Evolutionary conservation across 2,113 vertebrate genomes (phyloP), one percentile per base, ranked within the genome.

Genomic region (Erpornis zantholeuca): DNA sequence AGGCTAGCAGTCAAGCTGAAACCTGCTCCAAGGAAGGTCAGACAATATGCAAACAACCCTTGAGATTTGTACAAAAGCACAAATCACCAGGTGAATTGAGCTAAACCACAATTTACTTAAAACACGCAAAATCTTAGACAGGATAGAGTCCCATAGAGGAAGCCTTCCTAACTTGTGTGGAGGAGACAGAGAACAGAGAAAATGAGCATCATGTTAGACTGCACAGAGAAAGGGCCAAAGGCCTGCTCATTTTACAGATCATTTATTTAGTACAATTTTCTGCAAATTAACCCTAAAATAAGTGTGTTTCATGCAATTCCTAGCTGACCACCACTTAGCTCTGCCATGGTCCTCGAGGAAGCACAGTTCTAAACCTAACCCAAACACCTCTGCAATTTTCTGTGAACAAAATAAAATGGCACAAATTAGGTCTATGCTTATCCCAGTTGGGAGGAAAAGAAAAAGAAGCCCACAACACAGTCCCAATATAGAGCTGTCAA

Each of bases 401-500:
- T 35, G 19, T 33, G 18, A 6, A 5, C 21, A 45, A 88, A 78
- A 60, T 56, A 38, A 80, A 76, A 64, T 2, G 11, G 28, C 33
- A 42, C 42, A 78, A 81, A 77, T 90, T 83, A 83, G 73, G 86
- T 76, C 19, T 31, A 6, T 20, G 57, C 54, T 85, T 64, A 76
- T n/a, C 42, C 72, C 27, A 16, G 36, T 4, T 36, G 53, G n/a
- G n/a, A 91, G 53, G 47, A 38, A 92, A 92, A 72, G 45, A 4
- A 68, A 82, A 82, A 89, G 78, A 65, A 79, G 3, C 3, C 40
- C 38, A 77, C 56, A 75, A 73, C 40, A 47, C 4, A 76, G 27
- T 29, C 81, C 25, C 54, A 88, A 57, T 40, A 44, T 1, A 92
- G 77, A 87, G 31, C 65, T 91, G 65, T 76, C 88, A 91, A 82